Evolutionary conservation across 2,113 vertebrate genomes (phyloP).

Genomic region (Megaleporinus macrocephalus): DNA sequence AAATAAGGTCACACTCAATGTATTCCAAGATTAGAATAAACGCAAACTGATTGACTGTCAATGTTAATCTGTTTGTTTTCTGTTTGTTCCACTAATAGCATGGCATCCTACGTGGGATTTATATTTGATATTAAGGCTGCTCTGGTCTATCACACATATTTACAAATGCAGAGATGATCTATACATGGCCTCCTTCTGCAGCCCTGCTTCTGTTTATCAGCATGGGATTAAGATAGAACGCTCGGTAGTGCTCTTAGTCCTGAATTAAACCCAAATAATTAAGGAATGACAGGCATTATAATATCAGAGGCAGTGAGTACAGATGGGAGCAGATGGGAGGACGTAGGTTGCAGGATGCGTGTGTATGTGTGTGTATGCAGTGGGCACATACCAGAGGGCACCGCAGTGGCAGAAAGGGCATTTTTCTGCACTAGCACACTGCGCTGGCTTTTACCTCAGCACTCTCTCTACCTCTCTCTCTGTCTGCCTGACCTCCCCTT

Average conservation of each 20-base stretch:
- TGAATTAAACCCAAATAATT: background rate
- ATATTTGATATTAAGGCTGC: constrained; percentile 1
- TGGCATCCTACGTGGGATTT: background rate
- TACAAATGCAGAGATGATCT: background rate
- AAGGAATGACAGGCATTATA: constrained; percentile 7
- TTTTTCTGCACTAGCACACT: constrained; percentile 39
- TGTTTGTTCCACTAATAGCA: background rate
- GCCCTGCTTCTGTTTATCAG: background rate
- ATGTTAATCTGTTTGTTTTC: background rate
- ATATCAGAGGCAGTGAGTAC: constrained; percentile 2
- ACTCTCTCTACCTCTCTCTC: background rate
- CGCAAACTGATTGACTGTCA: too few relatives aligned
- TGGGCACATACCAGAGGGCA: constrained; percentile 30
- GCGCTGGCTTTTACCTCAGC: constrained; percentile 8
- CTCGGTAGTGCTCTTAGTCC: background rate
- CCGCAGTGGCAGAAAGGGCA: constrained; percentile 33
- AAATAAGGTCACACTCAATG: too few relatives aligned
- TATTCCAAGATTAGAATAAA: too few relatives aligned
- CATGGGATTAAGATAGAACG: background rate
- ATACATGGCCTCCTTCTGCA: background rate
- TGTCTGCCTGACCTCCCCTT: background rate
- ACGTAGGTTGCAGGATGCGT: constrained; percentile 18
- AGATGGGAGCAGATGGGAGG: constrained; percentile 29
- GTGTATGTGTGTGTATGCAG: constrained; percentile 22
- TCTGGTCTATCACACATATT: background rate